Conservation (phyloP, 2,888 invertebrate species). For the Nasonovia ribisnigri region DNA sequence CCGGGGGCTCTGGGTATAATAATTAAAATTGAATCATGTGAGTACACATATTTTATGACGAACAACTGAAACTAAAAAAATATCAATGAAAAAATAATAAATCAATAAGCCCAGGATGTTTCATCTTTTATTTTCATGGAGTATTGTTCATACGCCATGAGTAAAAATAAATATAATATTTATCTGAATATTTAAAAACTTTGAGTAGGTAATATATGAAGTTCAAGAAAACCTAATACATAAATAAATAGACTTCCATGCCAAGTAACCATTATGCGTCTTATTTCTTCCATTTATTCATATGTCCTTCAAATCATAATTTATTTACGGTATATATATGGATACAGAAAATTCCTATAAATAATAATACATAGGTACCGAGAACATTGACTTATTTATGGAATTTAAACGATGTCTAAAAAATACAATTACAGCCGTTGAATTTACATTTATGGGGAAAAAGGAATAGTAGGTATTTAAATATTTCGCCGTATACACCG, state of each 20-base stretch:
- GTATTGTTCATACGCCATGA: not conserved
- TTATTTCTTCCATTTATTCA: slow-evolving; percentile 17
- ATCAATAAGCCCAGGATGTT: not conserved
- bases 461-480: not conserved
- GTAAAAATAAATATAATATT: not conserved
- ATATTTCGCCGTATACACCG: not conserved
- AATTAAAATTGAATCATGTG: not conserved
- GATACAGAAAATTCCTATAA: not conserved
- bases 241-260: slow-evolving; percentile 12
- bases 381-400: not conserved
- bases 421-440: not conserved
- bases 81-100: slow-evolving; percentile 3
- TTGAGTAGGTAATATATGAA: slow-evolving; percentile 11
- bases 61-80: not conserved
- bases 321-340: not conserved
- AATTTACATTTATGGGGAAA: not conserved
- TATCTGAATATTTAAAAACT: not conserved
- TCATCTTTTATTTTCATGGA: not conserved
- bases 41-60: not conserved
- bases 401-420: slow-evolving; percentile 19
- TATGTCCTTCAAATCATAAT: slow-evolving; percentile 18
- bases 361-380: not conserved
- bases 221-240: not conserved
- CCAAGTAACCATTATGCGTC: not conserved
- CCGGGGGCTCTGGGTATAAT: not conserved